These are phyloP conservation scores for Eledona agricola DNA, from an alignment of 2,888 invertebrate species.

Conservation along the genomic window DNA sequence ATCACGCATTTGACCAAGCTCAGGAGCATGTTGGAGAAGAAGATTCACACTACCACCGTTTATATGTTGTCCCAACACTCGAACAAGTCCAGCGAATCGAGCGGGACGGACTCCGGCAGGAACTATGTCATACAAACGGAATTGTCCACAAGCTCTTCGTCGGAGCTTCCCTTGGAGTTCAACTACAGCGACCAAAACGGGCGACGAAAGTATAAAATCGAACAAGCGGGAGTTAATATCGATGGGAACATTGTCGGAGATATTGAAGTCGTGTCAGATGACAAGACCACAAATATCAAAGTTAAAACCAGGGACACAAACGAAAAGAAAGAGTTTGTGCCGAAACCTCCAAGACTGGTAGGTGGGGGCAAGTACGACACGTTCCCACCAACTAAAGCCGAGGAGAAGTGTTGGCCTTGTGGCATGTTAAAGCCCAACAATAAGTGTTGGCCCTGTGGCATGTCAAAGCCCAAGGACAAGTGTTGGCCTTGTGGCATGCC, in stretches of 20 bases:
- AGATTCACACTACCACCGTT: slow-evolving; percentile 49
- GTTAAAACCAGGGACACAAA: slow-evolving; percentile 35
- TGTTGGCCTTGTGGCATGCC: slow-evolving; percentile 19
- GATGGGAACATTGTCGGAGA: slow-evolving; percentile 39
- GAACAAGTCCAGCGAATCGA: slow-evolving; percentile 1
- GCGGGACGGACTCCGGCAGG: slow-evolving; percentile 14
- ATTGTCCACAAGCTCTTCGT: slow-evolving; percentile 14
- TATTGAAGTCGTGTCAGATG: slow-evolving; percentile 44
- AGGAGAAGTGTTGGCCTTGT: slow-evolving; percentile 19
- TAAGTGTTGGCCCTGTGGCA: slow-evolving; percentile 22
- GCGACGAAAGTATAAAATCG: slow-evolving; percentile 31
- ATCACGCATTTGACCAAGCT: slow-evolving; percentile 67
- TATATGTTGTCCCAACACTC: slow-evolving; percentile 46
- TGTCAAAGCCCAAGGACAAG: not conserved
- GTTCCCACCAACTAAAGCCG: slow-evolving; percentile 14
- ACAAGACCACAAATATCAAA: slow-evolving; percentile 47
- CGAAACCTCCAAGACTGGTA: slow-evolving; percentile 13
- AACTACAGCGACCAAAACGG: slow-evolving; percentile 33
- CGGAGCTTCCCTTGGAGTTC: slow-evolving; percentile 32
- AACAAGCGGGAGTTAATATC: slow-evolving; percentile 17
- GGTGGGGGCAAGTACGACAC: slow-evolving; percentile 22
- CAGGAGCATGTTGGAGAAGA: slow-evolving; percentile 60
- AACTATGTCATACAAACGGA: slow-evolving; percentile 50
- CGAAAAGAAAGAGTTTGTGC: slow-evolving; percentile 6
- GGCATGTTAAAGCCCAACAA: not conserved